Evolutionary conservation across 2,888 invertebrate species (phyloP), one percentile per base, ranked within the genome.

Genomic region (Sinohyriopsis cumingii): DNA sequence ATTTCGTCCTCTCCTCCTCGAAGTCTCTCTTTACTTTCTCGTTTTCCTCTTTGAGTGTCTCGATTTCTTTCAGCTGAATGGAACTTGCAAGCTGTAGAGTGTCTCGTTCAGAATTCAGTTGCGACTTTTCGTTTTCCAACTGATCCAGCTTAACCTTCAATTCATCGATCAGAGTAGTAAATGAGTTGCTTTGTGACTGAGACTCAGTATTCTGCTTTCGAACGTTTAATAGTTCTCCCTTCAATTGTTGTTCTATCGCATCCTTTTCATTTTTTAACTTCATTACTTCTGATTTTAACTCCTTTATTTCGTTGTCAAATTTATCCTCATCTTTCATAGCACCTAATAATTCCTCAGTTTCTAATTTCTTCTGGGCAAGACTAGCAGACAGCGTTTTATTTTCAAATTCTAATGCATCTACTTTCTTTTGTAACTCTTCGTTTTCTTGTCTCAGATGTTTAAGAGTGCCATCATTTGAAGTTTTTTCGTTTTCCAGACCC

Each of bases 301-400:
- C 70, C 69, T 80, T 78, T 7, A 82, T 68, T 67, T 82, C 80
- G 57, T 74, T 68, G 45, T 80, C 80, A 72, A 80, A 78, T 53
- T 77, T 79, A 59, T 81, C 75, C 63, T 78, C 80, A 55, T 79
- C 79, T 68, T 79, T 81, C 72, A 82, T 78, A 1, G 76, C 82
- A 24, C 70, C 68, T 55, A 82, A 64, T 20, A 82, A 59, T 66
- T 82, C 82, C 20, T 69, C 60, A 54, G 80, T 59, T 61, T 82
- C 82, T 7, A 57, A 56, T 69, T 82, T 80, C 69, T 80, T 80
- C 68, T 80, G 78, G 15, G 63, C 55, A 6, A 82, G 57, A 54
- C 69, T 69, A 68, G 80, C 80, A 22, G 79, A 76, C 25, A 82
- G 67, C 7, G 67, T 59, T 66, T 76, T 78, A n/a, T 79, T 80